A percentile compares a stretch with the other conserved stretches of the same genome.
These are phyloP conservation scores for Muscicapa striata DNA, from an alignment of 2,797 vertebrate genomes.

Conservation along the genomic window DNA sequence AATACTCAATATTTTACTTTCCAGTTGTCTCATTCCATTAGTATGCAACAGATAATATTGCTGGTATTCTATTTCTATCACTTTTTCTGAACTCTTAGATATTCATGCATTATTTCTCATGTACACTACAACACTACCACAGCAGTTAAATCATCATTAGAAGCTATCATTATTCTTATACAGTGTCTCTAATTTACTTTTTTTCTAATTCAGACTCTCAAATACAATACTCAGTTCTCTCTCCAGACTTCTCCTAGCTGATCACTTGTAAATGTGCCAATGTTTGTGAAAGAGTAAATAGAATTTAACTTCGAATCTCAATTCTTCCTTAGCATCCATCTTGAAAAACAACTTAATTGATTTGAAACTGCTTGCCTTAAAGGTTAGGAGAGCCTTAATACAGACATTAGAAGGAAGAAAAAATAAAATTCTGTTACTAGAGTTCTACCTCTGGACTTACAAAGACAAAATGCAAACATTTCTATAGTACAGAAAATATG, in stretches of 20 bases:
- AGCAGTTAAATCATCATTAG: background rate
- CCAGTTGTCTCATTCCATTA: background rate
- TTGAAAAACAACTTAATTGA: background rate
- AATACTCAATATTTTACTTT: conserved; percentile 35
- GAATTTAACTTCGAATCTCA: conserved; percentile 1
- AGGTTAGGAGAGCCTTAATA: conserved; percentile 5
- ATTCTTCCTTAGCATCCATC: background rate
- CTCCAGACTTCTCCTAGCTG: background rate
- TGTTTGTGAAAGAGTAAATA: background rate
- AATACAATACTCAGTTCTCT: background rate
- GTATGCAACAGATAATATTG: conserved; percentile 21
- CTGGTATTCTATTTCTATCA: background rate
- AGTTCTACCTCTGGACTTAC: background rate
- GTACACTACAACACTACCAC: background rate
- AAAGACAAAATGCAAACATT: conserved; percentile 39
- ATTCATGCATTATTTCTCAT: background rate
- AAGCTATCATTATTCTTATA: background rate
- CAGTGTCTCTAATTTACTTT: background rate
- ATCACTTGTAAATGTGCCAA: background rate
- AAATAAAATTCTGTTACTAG: background rate
- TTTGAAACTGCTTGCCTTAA: conserved; percentile 6
- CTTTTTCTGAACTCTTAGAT: background rate
- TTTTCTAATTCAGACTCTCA: background rate
- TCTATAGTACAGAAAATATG: background rate
- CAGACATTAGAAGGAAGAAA: background rate